These are phyloP conservation scores for Lanius collurio DNA, from an alignment of 2,113 vertebrate genomes.

Conservation along the genomic window DNA sequence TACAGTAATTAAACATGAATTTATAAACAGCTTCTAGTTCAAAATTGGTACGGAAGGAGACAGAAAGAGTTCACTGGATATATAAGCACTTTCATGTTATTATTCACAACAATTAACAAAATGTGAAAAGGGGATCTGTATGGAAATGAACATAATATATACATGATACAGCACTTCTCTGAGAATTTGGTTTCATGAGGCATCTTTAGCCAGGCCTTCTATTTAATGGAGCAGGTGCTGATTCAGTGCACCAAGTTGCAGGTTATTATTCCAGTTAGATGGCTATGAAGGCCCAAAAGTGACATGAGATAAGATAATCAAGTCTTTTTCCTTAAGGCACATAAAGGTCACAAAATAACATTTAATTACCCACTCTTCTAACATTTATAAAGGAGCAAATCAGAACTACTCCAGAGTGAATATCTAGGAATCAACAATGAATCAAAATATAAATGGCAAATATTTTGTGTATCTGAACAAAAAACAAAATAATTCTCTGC, in stretches of 20 bases:
- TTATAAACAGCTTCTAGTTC: not conserved
- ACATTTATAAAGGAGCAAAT: constrained; percentile 34
- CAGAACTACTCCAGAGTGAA: constrained; percentile 33
- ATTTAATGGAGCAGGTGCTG: not conserved
- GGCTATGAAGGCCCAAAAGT: not conserved
- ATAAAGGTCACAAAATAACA: constrained; percentile 64
- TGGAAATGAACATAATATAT: not conserved
- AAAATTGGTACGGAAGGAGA: not conserved
- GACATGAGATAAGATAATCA: not conserved
- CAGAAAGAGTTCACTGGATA: not conserved
- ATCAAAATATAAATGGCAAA: constrained; percentile 34
- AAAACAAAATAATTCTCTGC: not conserved
- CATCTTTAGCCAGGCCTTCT: not conserved
- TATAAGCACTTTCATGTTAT: not conserved
- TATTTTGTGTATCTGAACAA: constrained; percentile 25
- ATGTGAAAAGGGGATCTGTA: not conserved
- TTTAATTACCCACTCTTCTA: constrained; percentile 40
- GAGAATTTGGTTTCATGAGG: not conserved
- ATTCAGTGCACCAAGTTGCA: not conserved
- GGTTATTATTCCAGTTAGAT: not conserved
- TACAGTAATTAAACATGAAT: not conserved
- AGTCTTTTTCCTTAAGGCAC: constrained; percentile 50
- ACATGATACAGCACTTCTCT: not conserved
- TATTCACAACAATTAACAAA: not conserved
- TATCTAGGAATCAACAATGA: constrained; percentile 22